phyloP scores from a whole-genome alignment of 2,113 vertebrate genomes.

The Triplophysa rosa region DNA sequence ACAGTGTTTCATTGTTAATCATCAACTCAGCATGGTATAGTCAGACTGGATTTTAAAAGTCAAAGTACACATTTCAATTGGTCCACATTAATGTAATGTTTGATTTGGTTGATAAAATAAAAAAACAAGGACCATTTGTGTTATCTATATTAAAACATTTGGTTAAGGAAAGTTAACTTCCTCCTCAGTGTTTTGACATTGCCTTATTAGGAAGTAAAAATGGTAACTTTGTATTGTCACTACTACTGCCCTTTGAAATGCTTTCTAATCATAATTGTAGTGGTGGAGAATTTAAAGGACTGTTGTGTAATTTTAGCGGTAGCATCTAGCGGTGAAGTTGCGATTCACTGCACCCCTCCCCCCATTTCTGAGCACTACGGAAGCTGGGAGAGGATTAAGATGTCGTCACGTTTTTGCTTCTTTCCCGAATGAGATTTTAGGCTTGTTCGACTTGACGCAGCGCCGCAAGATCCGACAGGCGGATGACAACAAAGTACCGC shows the following conservation, averaged over 20 bases:
- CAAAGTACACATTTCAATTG: background rate
- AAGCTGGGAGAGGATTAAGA: too few species aligned
- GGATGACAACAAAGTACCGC: too few species aligned
- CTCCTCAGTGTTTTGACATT: background rate
- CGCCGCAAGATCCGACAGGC: too few species aligned
- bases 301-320: too few species aligned
- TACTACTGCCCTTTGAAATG: background rate
- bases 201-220: background rate
- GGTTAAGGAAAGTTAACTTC: background rate
- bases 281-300: too few species aligned
- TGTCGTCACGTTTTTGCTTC: too few species aligned
- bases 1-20: slow-evolving; percentile 57
- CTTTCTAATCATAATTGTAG: background rate
- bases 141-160: background rate
- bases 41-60: background rate
- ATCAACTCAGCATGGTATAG: slow-evolving; percentile 43
- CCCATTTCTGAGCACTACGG: too few species aligned
- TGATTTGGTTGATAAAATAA: background rate
- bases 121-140: background rate
- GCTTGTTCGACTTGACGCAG: too few species aligned
- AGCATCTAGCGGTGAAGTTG: too few species aligned
- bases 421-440: too few species aligned
- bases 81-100: background rate
- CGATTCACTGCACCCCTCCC: too few species aligned
- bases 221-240: background rate